A percentile compares a stretch with the other conserved stretches of the same genome.
phyloP scores from a whole-genome alignment of 2,797 vertebrate species.

The Hoplostethus atlanticus region DNA sequence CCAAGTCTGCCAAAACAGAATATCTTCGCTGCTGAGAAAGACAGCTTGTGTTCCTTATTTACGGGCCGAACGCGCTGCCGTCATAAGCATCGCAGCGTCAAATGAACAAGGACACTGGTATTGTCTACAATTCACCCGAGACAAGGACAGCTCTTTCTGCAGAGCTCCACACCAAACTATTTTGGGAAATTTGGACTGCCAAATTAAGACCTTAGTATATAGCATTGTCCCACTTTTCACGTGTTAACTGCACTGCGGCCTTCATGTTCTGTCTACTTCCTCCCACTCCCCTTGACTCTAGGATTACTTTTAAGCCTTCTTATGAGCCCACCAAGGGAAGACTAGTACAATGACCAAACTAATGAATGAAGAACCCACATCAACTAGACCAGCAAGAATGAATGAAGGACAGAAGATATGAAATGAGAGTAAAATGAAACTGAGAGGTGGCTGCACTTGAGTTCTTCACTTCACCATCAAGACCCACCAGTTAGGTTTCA shows the following conservation, averaged over 20 bases:
- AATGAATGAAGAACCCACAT: neutral
- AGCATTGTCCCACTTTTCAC: neutral
- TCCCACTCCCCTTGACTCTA: neutral
- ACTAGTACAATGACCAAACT: neutral
- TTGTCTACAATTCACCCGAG: slow-evolving; percentile 50
- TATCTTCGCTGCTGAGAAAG: slow-evolving; percentile 50
- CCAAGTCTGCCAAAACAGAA: slow-evolving; percentile 68
- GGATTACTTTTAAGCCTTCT: slow-evolving; percentile 5
- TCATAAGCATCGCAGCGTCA: slow-evolving; percentile 39
- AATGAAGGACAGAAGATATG: neutral
- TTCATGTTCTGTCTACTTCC: slow-evolving; percentile 1
- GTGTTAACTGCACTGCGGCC: neutral
- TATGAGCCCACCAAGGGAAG: neutral
- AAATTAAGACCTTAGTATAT: slow-evolving; percentile 8
- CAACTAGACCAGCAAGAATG: neutral
- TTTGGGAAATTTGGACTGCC: slow-evolving; percentile 27
- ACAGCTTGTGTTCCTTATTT: slow-evolving; percentile 50
- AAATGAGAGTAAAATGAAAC: too few species aligned
- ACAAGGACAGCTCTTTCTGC: slow-evolving; percentile 19
- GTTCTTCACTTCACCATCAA: too few species aligned
- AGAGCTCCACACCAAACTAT: slow-evolving; percentile 35
- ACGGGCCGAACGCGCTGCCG: slow-evolving; percentile 47
- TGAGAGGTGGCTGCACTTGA: too few species aligned
- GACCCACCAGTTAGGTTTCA: too few species aligned
- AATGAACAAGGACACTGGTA: slow-evolving; percentile 51